Evolutionary conservation across 2,113 vertebrate genomes (phyloP).

Genomic region (Lycocorax pyrrhopterus): DNA sequence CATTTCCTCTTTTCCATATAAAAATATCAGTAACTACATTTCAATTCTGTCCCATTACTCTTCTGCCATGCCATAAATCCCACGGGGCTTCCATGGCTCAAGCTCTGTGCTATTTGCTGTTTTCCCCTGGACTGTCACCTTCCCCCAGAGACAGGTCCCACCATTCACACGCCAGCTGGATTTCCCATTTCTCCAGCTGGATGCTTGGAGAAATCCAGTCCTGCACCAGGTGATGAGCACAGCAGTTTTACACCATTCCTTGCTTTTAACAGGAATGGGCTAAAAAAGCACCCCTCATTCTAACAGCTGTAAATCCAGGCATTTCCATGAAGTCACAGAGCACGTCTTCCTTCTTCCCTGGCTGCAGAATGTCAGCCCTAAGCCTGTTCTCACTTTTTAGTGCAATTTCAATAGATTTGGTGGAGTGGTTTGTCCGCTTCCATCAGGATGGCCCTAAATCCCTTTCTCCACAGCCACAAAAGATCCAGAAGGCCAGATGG

Average conservation of each 20-base stretch:
- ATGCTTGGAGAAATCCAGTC: background rate
- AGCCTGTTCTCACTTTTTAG: background rate
- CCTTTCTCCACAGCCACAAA: background rate
- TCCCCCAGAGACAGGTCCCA: background rate
- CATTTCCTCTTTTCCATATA: conserved; percentile 46
- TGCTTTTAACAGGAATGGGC: background rate
- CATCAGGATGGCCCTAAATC: background rate
- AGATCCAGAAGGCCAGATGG: background rate
- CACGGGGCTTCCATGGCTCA: background rate
- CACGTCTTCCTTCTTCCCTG: background rate
- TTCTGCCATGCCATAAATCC: background rate
- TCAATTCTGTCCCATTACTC: background rate
- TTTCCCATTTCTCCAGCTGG: background rate
- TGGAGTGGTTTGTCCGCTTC: background rate
- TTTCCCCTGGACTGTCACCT: background rate
- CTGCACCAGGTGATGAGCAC: background rate
- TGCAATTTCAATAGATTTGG: background rate
- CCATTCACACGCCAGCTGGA: background rate
- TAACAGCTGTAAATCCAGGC: background rate
- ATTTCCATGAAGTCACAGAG: background rate
- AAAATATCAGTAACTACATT: conserved; percentile 52
- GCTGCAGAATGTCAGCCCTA: background rate
- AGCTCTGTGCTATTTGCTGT: background rate
- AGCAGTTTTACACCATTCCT: background rate
- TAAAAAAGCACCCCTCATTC: background rate